A percentile compares a stretch with the other conserved stretches of the same genome.
Evolutionary conservation across 2,113 vertebrate species (phyloP).

Genomic region (Epinephelus moara): DNA sequence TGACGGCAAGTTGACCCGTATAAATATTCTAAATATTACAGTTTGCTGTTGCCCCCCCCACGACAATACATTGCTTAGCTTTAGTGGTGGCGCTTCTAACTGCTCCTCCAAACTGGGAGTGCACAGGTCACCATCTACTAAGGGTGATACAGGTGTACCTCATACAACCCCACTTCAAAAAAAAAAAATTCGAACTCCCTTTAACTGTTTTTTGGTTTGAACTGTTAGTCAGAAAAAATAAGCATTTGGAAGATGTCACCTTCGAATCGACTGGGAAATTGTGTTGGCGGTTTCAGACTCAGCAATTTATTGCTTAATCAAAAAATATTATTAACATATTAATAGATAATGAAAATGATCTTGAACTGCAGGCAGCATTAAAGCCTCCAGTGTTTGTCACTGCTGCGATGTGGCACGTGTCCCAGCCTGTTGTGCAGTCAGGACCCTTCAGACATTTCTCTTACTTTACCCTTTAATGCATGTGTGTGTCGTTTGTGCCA

Average conservation of each 20-base stretch:
- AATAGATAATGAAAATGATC: slow-evolving; percentile 2
- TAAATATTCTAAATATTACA: no score
- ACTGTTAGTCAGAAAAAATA: neutral
- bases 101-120: no score
- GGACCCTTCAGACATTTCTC: slow-evolving; percentile 21
- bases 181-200: no score
- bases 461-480: slow-evolving; percentile 57
- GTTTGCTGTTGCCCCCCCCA: no score
- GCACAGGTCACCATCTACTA: no score
- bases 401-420: slow-evolving; percentile 7
- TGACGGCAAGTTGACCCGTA: no score
- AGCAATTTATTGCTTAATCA: neutral
- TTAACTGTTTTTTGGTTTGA: neutral
- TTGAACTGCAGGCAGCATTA: neutral
- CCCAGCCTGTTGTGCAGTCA: slow-evolving; percentile 19
- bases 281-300: neutral
- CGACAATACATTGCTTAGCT: no score
- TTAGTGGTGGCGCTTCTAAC: no score
- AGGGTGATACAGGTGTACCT: no score
- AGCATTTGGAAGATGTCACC: neutral
- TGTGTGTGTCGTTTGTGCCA: slow-evolving; percentile 44
- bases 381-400: neutral
- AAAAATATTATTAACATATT: neutral
- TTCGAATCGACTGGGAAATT: neutral
- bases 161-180: no score